Percentiles rank a stretch among this genome's conserved stretches.
phyloP scores from a whole-genome alignment of 2,888 invertebrate species.

The Patella ulyssiponensis region DNA sequence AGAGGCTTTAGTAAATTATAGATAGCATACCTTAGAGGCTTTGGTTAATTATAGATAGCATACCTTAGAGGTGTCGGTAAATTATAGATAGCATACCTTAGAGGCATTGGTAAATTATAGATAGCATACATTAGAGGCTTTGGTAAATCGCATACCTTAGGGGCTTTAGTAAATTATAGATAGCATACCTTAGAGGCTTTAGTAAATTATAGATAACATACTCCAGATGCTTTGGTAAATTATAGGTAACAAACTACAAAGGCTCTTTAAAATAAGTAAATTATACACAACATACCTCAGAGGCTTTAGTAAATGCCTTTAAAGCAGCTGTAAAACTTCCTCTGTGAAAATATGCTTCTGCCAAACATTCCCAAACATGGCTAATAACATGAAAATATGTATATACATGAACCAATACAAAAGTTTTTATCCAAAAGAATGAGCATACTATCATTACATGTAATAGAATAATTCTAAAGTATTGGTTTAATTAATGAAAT shows the following conservation, averaged over 20 bases:
- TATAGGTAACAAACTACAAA: conserved; percentile 76
- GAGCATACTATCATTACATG: background rate
- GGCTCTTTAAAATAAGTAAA: conserved; percentile 79
- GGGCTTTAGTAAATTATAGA: no score
- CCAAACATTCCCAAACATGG: conserved; percentile 89
- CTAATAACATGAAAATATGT: conserved; percentile 48
- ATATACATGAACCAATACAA: no score
- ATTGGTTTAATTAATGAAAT: background rate
- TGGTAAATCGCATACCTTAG: no score
- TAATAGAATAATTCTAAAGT: background rate
- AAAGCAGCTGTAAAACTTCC: conserved; percentile 93
- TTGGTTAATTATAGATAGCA: background rate
- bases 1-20: no score
- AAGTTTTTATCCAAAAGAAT: no score
- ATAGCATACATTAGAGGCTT: no score
- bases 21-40: no score
- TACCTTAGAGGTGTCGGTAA: no score
- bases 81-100: no score
- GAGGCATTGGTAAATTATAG: no score
- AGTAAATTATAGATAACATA: background rate
- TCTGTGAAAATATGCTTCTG: conserved; percentile 89
- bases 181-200: background rate
- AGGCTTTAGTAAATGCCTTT: conserved; percentile 86
- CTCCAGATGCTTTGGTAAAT: background rate
- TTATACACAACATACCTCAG: conserved; percentile 75